A percentile compares a stretch with the other conserved stretches of the same genome.
These are phyloP conservation scores for Ptychoptera albimana DNA, from an alignment of 2,888 invertebrate genomes.

Conservation along the genomic window DNA sequence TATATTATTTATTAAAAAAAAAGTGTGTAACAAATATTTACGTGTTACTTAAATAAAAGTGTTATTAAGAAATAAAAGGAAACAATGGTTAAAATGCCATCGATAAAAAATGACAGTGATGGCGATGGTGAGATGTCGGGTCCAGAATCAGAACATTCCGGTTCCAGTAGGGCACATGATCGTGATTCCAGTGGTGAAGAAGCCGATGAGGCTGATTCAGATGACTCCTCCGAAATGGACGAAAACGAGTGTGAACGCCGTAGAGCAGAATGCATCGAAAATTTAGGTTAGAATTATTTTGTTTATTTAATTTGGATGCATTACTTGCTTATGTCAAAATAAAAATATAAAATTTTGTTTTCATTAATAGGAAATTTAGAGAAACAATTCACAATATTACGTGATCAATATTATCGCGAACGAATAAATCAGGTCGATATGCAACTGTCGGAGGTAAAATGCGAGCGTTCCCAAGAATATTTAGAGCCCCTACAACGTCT, in stretches of 20 bases:
- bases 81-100: constrained; percentile 36
- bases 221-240: constrained; percentile 82
- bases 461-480: constrained; percentile 78
- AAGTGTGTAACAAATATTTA: too few relatives aligned
- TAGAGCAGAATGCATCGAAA: constrained; percentile 68
- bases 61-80: too few relatives aligned
- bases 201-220: constrained; percentile 66
- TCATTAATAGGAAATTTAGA: constrained; percentile 58
- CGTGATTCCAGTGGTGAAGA: constrained; percentile 59
- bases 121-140: constrained; percentile 52
- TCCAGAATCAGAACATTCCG: constrained; percentile 51
- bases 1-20: too few relatives aligned
- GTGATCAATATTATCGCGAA: constrained; percentile 81
- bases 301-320: constrained; percentile 1
- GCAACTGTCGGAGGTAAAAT: constrained; percentile 71
- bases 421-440: constrained; percentile 63
- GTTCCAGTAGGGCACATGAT: constrained; percentile 45
- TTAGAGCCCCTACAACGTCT: constrained; percentile 69
- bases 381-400: constrained; percentile 68
- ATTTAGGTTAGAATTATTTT: constrained; percentile 37
- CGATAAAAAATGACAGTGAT: constrained; percentile 46
- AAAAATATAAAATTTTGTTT: neutral
- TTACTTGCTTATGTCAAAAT: neutral
- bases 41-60: too few relatives aligned
- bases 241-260: constrained; percentile 79